Base-by-base conservation (phyloP, 23 tunicate species). In the Botrylloides violaceus region DNA sequence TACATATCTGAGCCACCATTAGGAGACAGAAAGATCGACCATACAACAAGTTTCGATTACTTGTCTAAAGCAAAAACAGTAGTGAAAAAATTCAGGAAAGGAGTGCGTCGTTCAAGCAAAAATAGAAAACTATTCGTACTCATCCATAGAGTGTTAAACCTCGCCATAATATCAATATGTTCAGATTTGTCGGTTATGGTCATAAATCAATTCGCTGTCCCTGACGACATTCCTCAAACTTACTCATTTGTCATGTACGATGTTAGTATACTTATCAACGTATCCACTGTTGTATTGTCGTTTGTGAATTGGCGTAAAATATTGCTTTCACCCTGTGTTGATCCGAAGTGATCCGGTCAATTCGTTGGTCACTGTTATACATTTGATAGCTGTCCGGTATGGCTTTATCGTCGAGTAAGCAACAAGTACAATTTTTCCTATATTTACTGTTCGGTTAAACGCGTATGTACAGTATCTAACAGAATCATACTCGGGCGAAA, bases 191-290 rank as follows among this genome's bases (percentile, higher is more conserved):
- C 70, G 18, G 70, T 63, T 29, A 63, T 63, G 70, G 3, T 63
- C 36, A 63, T 63, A 33, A 63, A 63, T 9, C 35, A 31, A 15
- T 63, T 63, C 9, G 9, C 29, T 29, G 70, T 63, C 3, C 70
- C 70, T 4, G 70, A 63, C 35, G 70, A 63, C 70, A 63, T 63
- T 63, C 70, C 70, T 4, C 70, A 63, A 28, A 63, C 70, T 4
- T 63, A 63, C 9, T 31, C 70, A 3, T 63, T 63, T 31, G 70
- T 63, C 3, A 63, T 63, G 70, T 63, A 63, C 9, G 70, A 63
- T 9, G 32, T 31, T 4, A 63, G 29, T 9, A 31, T 63, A 19
- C 70, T 63, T 31, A 63, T 63, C 35, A 63, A 63, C 29, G 70
- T 63, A 22, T 19, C 29, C 3, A 63, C 70, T 28, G 70, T 63